Evolutionary conservation across 2,888 invertebrate species (phyloP).

Genomic region (Urechis unicinctus): DNA sequence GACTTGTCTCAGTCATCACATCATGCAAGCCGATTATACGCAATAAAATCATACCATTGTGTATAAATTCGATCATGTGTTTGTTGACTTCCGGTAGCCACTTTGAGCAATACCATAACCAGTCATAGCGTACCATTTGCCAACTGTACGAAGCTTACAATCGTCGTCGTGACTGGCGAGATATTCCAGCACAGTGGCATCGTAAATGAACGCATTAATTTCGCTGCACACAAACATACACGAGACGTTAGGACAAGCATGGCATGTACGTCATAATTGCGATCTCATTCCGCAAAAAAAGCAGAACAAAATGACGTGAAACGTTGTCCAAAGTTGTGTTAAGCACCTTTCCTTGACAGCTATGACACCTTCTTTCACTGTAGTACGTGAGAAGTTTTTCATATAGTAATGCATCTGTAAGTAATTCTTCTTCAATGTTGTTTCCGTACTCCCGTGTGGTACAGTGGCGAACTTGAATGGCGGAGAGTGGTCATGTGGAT

Average conservation of each 20-base stretch:
- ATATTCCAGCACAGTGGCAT: constrained; percentile 96
- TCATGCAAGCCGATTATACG: too few relatives aligned
- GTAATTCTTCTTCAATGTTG: constrained; percentile 73
- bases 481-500: constrained; percentile 83
- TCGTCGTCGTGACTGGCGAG: constrained; percentile 92
- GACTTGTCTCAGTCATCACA: too few relatives aligned
- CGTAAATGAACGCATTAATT: constrained; percentile 96
- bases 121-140: constrained; percentile 98
- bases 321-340: not conserved
- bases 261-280: not conserved
- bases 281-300: not conserved
- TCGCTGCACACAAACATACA: too few relatives aligned
- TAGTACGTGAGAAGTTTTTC: constrained; percentile 75
- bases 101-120: constrained; percentile 84
- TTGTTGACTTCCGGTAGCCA: constrained; percentile 39
- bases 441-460: constrained; percentile 93
- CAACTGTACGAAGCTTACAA: constrained; percentile 86
- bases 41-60: constrained; percentile 38
- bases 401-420: constrained; percentile 84
- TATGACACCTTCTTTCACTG: constrained; percentile 82
- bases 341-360: constrained; percentile 60
- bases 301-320: not conserved
- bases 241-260: constrained; percentile 16
- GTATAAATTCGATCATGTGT: constrained; percentile 36
- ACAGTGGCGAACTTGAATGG: constrained; percentile 93